Percentiles rank a stretch among this genome's conserved stretches.
phyloP scores from a whole-genome alignment of 2,113 vertebrate species.

The Antechinus stuartii region DNA sequence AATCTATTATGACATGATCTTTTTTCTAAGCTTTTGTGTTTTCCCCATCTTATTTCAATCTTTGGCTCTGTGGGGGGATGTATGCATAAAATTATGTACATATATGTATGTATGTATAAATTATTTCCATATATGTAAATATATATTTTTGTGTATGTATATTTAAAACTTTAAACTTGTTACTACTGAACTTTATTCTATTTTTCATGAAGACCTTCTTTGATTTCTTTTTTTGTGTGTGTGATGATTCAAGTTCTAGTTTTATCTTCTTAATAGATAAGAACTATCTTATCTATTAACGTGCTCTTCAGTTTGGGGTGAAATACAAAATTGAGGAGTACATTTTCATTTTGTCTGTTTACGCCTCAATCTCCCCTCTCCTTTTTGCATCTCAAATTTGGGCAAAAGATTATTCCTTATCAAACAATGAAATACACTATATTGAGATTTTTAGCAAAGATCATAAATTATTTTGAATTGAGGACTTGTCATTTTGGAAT shows the following conservation, averaged over 20 bases:
- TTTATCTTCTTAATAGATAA: not conserved
- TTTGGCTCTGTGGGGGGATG: not conserved
- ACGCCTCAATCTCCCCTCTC: not conserved
- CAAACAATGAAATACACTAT: not conserved
- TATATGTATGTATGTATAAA: too few relatives aligned
- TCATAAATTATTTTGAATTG: not conserved
- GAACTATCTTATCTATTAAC: not conserved
- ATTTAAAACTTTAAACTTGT: too few relatives aligned
- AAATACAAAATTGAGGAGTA: not conserved
- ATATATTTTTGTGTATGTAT: too few relatives aligned
- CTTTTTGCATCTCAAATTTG: not conserved
- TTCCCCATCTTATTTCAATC: slow-evolving; percentile 6
- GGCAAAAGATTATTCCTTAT: not conserved
- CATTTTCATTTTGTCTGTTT: not conserved
- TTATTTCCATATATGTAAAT: too few relatives aligned
- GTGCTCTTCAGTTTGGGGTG: not conserved
- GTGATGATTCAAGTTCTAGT: not conserved
- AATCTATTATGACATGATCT: not conserved
- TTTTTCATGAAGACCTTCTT: not conserved
- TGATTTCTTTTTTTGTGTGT: not conserved
- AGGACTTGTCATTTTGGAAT: not conserved
- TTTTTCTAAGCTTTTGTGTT: slow-evolving; percentile 24
- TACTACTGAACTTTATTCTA: too few relatives aligned
- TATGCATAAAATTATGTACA: too few relatives aligned
- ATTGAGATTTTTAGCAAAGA: not conserved